Evolutionary conservation across 1,140 invertebrate species (phyloP), one percentile per base, ranked within the genome.

Genomic region (Drosophila triauraria): DNA sequence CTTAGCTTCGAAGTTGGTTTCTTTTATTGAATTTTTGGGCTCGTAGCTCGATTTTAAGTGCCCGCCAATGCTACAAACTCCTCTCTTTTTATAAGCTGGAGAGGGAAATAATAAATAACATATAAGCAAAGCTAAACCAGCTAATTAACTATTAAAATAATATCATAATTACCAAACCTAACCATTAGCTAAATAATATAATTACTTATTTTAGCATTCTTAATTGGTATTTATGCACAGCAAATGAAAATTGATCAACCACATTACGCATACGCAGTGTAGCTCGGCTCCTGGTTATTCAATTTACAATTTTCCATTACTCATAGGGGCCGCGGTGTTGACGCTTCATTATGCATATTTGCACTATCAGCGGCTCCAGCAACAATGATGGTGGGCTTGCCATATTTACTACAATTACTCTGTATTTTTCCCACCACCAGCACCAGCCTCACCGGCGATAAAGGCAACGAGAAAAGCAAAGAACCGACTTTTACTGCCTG

Each of bases 311-410:
- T 60, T 56, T 44, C 23, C 69, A 72, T 71, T 72, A 59, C 27
- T 48, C 69, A 59, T 71, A 2, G 43, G n/a, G 30, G 46, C 30
- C n/a, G 25, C 27, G 9, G 38, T 76, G 78, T 77, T 80, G 76
- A 54, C 51, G 53, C 60, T 62, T 63, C 51, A 74, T 80, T 78
- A 78, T 88, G 80, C 68, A 80, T 88, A 77, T 87, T 83, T 87
- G 65, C 84, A 80, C 54, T 84, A 88, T 80, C 85, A 69, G 74
- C 65, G 62, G 42, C 44, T 59, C 47, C 71, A 77, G 56, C 56
- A 86, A 68, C 53, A 81, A 68, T 48, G 56, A 61, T 47, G 69
- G 32, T 51, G 64, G 42, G 25, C 44, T 46, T 44, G 51, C 20
- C 65, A 54, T 75, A 60, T 75, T 75, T 56, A 75, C 46, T 38